These are phyloP conservation scores for Dysmachus trigonus DNA, from an alignment of 2,888 invertebrate species.

Conservation along the genomic window DNA sequence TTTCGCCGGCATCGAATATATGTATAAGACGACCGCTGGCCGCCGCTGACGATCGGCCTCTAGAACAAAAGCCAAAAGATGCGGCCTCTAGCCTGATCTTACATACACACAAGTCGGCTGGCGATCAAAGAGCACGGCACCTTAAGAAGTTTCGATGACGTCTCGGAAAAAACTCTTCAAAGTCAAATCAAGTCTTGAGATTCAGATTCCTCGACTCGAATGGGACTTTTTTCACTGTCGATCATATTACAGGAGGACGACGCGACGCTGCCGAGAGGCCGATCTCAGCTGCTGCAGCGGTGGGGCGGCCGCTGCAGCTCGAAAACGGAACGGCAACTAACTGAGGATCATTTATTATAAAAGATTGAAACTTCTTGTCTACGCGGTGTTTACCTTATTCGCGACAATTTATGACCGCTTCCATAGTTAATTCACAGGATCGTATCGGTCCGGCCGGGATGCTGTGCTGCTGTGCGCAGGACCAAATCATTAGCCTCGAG, in stretches of 20 bases:
- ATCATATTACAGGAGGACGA: conserved; percentile 34
- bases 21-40: neutral
- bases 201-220: conserved; percentile 50
- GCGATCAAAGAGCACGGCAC: conserved; percentile 53
- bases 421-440: conserved; percentile 27
- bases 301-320: neutral
- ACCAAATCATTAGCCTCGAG: conserved; percentile 18
- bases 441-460: neutral
- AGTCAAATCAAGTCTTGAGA: conserved; percentile 53
- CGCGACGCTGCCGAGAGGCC: too few species aligned
- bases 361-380: conserved; percentile 37
- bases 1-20: too few species aligned
- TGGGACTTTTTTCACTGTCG: conserved; percentile 15
- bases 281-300: too few species aligned
- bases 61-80: conserved; percentile 4
- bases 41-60: neutral
- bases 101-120: conserved; percentile 49
- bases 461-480: neutral
- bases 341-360: conserved; percentile 26
- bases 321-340: conserved; percentile 47
- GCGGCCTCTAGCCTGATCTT: conserved; percentile 6
- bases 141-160: conserved; percentile 54
- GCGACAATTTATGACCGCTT: conserved; percentile 31
- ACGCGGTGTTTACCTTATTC: conserved; percentile 32
- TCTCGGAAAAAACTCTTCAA: conserved; percentile 53